Percentiles rank a stretch among this genome's conserved stretches.
These are phyloP conservation scores for Bugula neritina DNA, from an alignment of 2,888 invertebrate genomes.

Conservation along the genomic window DNA sequence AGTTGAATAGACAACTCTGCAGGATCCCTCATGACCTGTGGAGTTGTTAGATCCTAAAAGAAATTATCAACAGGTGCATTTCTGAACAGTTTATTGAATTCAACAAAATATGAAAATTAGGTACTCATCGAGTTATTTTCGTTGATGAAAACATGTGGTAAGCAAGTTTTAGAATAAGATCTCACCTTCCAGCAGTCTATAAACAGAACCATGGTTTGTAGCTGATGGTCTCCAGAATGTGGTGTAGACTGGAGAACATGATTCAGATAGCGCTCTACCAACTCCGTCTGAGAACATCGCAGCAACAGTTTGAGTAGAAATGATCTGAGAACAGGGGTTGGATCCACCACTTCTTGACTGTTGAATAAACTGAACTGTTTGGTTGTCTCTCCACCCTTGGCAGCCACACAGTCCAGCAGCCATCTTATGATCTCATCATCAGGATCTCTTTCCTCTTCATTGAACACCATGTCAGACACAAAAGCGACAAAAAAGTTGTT, in stretches of 20 bases:
- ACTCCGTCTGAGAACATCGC: constrained; percentile 21
- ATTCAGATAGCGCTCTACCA: not conserved
- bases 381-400: not conserved
- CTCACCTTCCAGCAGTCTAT: constrained; percentile 11
- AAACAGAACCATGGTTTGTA: constrained; percentile 14
- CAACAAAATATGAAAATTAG: not conserved
- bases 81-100: not conserved
- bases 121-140: not conserved
- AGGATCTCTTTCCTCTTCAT: constrained; percentile 29
- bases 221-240: not conserved
- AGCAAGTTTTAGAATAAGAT: too few species aligned
- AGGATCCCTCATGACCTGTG: too few species aligned
- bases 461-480: constrained; percentile 34
- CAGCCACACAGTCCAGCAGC: constrained; percentile 33
- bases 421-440: constrained; percentile 30
- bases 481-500: constrained; percentile 35
- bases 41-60: too few species aligned
- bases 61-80: not conserved
- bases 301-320: constrained; percentile 42
- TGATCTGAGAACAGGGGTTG: constrained; percentile 41
- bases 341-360: constrained; percentile 38
- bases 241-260: not conserved
- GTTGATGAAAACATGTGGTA: too few species aligned
- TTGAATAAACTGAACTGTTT: constrained; percentile 16
- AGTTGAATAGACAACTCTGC: too few species aligned